A percentile compares a stretch with the other conserved stretches of the same genome.
Conservation (phyloP, 2,888 invertebrate species). For the Clanis bilineata region DNA sequence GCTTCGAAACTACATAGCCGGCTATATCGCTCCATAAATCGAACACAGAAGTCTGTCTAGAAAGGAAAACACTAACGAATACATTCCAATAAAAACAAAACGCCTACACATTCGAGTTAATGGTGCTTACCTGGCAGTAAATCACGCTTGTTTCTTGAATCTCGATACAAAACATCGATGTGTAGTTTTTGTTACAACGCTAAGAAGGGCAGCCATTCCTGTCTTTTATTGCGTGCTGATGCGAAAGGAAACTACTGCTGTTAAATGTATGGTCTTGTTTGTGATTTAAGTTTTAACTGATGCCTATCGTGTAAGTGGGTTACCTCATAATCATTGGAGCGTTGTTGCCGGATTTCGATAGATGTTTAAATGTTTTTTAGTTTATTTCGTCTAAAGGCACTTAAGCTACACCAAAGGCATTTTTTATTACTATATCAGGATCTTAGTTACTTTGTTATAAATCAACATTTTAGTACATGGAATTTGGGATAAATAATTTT, state of each 20-base stretch:
- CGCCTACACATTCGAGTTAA: slow-evolving; percentile 8
- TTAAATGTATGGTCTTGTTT: background rate
- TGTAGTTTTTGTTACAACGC: background rate
- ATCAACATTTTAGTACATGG: too few species aligned
- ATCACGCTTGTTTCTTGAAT: slow-evolving; percentile 1
- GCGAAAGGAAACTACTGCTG: background rate
- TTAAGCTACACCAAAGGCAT: too few species aligned
- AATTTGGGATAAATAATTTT: too few species aligned
- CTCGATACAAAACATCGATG: background rate
- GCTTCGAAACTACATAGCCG: background rate
- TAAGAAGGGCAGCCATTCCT: background rate
- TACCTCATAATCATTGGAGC: too few species aligned
- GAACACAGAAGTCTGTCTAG: background rate
- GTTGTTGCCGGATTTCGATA: too few species aligned
- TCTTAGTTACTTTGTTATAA: too few species aligned
- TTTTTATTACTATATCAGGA: too few species aligned
- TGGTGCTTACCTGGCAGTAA: slow-evolving; percentile 1
- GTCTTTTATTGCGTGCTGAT: background rate
- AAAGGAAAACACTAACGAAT: slow-evolving; percentile 1
- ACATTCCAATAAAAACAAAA: slow-evolving; percentile 12
- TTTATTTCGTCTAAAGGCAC: too few species aligned
- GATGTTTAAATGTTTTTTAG: too few species aligned
- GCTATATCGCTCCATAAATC: background rate
- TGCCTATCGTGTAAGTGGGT: too few species aligned
- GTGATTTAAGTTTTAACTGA: background rate